These are phyloP conservation scores for human (Homo sapiens) DNA, from an alignment of 2,113 vertebrate genomes.

Conservation along the genomic window GRCh38 chr12:15871501-15872000, in stretches of 20 bases:
- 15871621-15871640: not conserved
- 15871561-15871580: not conserved
- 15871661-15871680: no score
- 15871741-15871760: not conserved
- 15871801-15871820: not conserved
- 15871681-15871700: no score
- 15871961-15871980: not conserved
- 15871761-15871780: not conserved
- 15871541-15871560: no score
- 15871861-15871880: not conserved
- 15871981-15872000: not conserved
- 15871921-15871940: not conserved
- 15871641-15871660: not conserved
- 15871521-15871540: no score
- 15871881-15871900: not conserved
- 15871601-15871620: not conserved
- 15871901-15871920: not conserved
- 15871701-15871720: not conserved
- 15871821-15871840: not conserved
- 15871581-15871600: not conserved
- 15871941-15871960: not conserved
- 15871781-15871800: not conserved
- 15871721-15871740: not conserved
- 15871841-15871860: not conserved
- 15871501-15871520: no score